A percentile compares a stretch with the other conserved stretches of the same genome.
These are phyloP conservation scores for Elephas maximus DNA, from an alignment of 2,113 vertebrate species.

Conservation along the genomic window DNA sequence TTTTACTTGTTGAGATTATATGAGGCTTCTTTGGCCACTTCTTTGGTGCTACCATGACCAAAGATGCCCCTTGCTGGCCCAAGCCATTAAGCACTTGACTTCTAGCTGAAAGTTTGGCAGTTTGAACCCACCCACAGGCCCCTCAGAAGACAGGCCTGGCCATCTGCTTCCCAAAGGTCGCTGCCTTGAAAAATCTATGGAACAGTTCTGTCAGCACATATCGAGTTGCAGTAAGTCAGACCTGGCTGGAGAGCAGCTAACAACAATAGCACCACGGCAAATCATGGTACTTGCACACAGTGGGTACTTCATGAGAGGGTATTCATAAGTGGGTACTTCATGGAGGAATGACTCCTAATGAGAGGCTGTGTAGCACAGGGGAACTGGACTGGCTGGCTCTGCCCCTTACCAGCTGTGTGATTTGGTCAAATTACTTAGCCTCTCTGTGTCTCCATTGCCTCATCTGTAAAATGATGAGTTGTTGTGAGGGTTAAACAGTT, in stretches of 20 bases:
- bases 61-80: neutral
- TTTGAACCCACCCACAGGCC: neutral
- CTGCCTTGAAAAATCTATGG: neutral
- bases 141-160: neutral
- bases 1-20: neutral
- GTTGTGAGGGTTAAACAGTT: neutral
- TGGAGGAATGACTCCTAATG: neutral
- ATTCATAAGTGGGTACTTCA: neutral
- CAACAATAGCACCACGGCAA: no score
- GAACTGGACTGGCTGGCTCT: neutral
- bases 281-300: fast-evolving
- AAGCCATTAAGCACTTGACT: neutral
- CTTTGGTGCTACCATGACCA: no score
- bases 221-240: no score
- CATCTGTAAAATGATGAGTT: neutral
- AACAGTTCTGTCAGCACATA: neutral
- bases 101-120: neutral
- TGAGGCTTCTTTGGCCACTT: neutral
- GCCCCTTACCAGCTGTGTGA: neutral
- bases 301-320: neutral
- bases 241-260: no score
- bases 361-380: neutral
- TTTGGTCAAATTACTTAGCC: neutral
- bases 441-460: neutral
- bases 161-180: neutral